Evolutionary conservation across 2,797 vertebrate genomes (phyloP).

Genomic region (Schizopygopsis malacanthus): DNA sequence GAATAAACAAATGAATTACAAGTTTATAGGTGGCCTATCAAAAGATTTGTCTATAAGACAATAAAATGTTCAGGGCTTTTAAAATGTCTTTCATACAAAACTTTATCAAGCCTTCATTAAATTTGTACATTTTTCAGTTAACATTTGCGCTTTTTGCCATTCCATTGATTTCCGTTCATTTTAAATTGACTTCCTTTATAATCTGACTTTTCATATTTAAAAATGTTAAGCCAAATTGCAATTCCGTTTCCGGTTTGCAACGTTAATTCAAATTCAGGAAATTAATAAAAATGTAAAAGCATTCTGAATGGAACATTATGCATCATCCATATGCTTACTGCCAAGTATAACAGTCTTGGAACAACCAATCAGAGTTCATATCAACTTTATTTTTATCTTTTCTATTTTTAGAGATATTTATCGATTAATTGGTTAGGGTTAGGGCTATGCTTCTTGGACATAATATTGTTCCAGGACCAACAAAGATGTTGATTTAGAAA

Average conservation of each 20-base stretch:
- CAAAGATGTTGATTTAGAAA: background rate
- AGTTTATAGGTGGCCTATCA: background rate
- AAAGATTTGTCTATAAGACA: background rate
- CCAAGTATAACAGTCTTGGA: background rate
- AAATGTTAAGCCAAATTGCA: background rate
- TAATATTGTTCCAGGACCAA: background rate
- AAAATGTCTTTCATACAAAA: background rate
- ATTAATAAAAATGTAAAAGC: background rate
- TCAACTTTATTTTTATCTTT: background rate
- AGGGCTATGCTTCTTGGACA: background rate
- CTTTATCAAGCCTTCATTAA: background rate
- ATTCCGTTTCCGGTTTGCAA: background rate
- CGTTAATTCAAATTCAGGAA: too few relatives aligned
- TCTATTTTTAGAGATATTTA: background rate
- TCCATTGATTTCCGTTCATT: background rate
- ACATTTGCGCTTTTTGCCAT: background rate
- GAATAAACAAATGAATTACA: background rate
- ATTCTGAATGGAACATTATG: background rate
- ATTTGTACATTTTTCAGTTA: background rate
- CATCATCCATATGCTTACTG: background rate
- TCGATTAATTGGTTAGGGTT: background rate
- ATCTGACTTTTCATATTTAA: too few relatives aligned
- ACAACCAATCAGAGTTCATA: conserved; percentile 3
- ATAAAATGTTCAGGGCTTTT: background rate
- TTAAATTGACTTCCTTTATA: background rate